Evolutionary conservation across 2,113 vertebrate genomes (phyloP).

Genomic region (Tyto alba): DNA sequence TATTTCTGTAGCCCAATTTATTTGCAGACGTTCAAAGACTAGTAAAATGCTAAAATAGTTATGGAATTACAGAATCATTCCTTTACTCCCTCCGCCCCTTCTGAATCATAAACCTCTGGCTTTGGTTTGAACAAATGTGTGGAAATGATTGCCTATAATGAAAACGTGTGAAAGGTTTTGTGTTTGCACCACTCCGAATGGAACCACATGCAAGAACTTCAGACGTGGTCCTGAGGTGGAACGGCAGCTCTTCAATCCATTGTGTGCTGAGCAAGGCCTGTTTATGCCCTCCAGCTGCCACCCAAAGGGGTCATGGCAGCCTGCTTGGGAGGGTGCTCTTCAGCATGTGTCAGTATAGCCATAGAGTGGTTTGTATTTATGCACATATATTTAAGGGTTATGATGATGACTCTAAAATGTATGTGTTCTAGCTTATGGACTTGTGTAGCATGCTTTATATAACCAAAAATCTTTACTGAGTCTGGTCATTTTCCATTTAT

Average conservation of each 20-base stretch:
- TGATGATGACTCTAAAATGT: not conserved
- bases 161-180: not conserved
- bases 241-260: not conserved
- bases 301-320: rapidly evolving
- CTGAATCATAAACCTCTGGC: not conserved
- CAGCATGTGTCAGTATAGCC: not conserved
- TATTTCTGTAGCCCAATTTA: not conserved
- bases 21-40: not conserved
- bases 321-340: not conserved
- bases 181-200: not conserved
- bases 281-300: not conserved
- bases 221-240: not conserved
- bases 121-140: not conserved
- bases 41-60: not conserved
- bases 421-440: not conserved
- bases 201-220: not conserved
- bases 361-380: not conserved
- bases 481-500: not conserved
- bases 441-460: not conserved
- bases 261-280: not conserved
- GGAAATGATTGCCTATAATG: not conserved
- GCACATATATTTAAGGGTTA: not conserved
- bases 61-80: not conserved
- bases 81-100: not conserved
- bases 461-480: not conserved